phyloP scores from a whole-genome alignment of 1,140 invertebrate species.

The Araneus ventricosus region DNA sequence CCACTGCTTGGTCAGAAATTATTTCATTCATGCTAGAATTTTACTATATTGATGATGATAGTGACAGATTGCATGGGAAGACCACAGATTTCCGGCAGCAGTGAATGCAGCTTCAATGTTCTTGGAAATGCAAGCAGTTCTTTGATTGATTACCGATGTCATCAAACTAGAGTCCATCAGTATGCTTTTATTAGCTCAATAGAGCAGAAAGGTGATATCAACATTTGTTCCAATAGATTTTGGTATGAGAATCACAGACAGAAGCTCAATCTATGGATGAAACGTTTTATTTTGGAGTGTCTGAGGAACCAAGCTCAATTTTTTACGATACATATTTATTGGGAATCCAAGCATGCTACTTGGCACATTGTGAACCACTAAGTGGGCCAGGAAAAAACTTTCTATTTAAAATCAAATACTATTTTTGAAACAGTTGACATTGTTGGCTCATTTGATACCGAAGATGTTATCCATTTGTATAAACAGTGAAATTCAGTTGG shows the following conservation, averaged over 20 bases:
- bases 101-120: background rate
- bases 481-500: conserved; percentile 4
- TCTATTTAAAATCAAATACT: background rate
- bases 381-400: no score
- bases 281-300: no score
- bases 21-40: no score
- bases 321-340: conserved; percentile 27
- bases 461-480: conserved; percentile 62
- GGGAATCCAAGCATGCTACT: conserved; percentile 64
- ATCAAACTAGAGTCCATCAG: no score
- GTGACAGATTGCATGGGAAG: background rate
- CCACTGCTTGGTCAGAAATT: background rate
- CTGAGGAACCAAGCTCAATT: background rate
- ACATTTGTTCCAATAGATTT: conserved; percentile 63
- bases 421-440: conserved; percentile 35
- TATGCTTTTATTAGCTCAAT: no score
- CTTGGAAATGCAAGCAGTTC: no score
- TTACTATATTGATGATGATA: background rate
- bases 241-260: conserved; percentile 74
- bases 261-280: background rate
- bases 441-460: conserved; percentile 39
- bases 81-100: background rate
- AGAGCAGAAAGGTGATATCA: background rate
- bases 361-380: conserved; percentile 56
- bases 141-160: no score